Evolutionary conservation across 2,797 vertebrate species (phyloP).

Genomic region (Eospalax fontanierii): DNA sequence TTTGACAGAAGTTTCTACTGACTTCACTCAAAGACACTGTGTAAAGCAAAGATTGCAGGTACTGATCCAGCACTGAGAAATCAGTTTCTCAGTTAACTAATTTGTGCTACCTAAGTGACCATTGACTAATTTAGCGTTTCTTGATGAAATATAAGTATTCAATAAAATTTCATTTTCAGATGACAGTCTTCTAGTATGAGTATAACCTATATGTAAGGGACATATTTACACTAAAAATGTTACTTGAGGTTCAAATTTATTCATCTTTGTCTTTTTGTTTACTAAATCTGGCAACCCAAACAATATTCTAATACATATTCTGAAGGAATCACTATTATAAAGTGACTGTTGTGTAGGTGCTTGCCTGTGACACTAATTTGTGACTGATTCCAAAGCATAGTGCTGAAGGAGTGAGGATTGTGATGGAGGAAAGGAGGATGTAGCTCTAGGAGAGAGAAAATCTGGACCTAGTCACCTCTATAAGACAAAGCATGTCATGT

Average conservation of each 20-base stretch:
- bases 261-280: slow-evolving; percentile 60
- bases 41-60: slow-evolving; percentile 36
- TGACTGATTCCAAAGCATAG: slow-evolving; percentile 22
- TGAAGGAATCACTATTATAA: background rate
- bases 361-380: slow-evolving; percentile 38
- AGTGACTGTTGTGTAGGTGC: background rate
- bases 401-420: background rate
- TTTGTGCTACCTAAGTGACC: background rate
- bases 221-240: background rate
- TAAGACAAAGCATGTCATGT: slow-evolving; percentile 23
- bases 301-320: slow-evolving; percentile 27
- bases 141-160: slow-evolving; percentile 39
- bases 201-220: slow-evolving; percentile 32
- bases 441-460: background rate
- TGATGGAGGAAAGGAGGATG: slow-evolving; percentile 1
- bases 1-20: slow-evolving; percentile 54
- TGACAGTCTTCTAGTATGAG: background rate
- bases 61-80: slow-evolving; percentile 25
- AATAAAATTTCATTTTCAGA: slow-evolving; percentile 38
- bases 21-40: slow-evolving; percentile 6
- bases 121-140: slow-evolving; percentile 39
- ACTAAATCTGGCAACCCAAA: background rate
- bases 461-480: slow-evolving; percentile 20
- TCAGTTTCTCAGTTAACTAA: slow-evolving; percentile 40
- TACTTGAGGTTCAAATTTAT: slow-evolving; percentile 59